Conservation (phyloP, 2,113 vertebrate species). For the Rallus limicola region DNA sequence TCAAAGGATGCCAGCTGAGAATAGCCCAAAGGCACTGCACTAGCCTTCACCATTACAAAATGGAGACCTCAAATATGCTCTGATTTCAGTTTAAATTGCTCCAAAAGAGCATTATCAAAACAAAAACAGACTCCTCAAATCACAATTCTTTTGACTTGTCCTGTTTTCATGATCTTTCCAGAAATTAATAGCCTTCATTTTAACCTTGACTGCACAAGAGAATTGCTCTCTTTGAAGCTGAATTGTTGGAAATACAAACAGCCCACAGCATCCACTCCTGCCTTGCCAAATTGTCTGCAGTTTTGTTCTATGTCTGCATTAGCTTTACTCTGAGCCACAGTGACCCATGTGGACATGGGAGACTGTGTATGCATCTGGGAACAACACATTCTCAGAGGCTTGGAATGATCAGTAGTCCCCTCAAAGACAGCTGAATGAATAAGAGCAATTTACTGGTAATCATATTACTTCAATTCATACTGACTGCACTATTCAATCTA, state of each 20-base stretch:
- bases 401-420: not conserved
- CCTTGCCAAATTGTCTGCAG: not conserved
- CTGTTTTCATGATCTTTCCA: not conserved
- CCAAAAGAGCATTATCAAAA: not conserved
- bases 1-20: not conserved
- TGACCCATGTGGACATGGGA: not conserved
- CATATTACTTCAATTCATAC: not conserved
- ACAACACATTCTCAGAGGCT: not conserved
- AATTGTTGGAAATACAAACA: not conserved
- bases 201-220: slow-evolving; percentile 17
- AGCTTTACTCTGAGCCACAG: not conserved
- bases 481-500: not conserved
- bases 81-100: slow-evolving; percentile 31
- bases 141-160: slow-evolving; percentile 8
- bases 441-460: not conserved
- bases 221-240: slow-evolving; percentile 1
- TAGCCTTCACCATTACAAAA: not conserved
- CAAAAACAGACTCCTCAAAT: not conserved
- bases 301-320: not conserved
- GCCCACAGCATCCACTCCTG: not conserved
- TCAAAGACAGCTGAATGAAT: not conserved
- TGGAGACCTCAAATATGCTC: not conserved
- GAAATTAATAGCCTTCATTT: slow-evolving; percentile 52
- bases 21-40: not conserved
- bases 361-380: not conserved